Base-by-base conservation (phyloP, 2,113 vertebrate species). In the Phyllostomus discolor region DNA sequence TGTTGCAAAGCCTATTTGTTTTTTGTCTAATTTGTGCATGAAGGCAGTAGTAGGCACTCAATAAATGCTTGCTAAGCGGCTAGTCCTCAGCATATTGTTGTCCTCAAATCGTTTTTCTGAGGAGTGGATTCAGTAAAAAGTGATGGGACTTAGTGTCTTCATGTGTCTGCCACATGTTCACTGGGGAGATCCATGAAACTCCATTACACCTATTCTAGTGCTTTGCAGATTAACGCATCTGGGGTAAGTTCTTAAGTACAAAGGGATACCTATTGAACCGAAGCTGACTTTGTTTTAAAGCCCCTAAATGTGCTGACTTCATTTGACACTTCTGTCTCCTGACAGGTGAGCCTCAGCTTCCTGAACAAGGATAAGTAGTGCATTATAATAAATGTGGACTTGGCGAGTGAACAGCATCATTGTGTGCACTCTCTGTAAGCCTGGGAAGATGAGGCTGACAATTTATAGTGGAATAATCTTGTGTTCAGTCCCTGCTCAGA, bases 381-480 rank as follows among this genome's bases (percentile, higher is more conserved):
- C 20, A 17, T 75, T 87, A 48, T 35, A 80, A 38, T 90, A 81
- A 76, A 80, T 46, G 78, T 50, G 57, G 57, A 75, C 82, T 88
- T 93, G 28, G 16, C 28, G 73, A 93, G 76, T 90, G 78, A 93
- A 46, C 24, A 59, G 41, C 73, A 64, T 70, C 69, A 48, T 59
- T 66, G 70, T 72, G 84, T 67, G 38, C 52, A 54, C 35, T 76
- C 38, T 72, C 41, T 75, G 52, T 3, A 86, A 67, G 35, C 38
- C 73, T 78, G 33, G 20, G 38, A 75, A 72, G 72, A 95, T 19
- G 46, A 92, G 52, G 41, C 59, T 70, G 62, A 66, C 6, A 66
- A 90, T 91, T 96, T 93, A 91, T 80, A 70, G 73, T 54, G 43
- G 41, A 91, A 52, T 94, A 75, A 96, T 93, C 41, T 88, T 33